Evolutionary conservation across 2,888 invertebrate species (phyloP), one percentile per base, ranked within the genome.

Genomic region (Chalcis sispes): DNA sequence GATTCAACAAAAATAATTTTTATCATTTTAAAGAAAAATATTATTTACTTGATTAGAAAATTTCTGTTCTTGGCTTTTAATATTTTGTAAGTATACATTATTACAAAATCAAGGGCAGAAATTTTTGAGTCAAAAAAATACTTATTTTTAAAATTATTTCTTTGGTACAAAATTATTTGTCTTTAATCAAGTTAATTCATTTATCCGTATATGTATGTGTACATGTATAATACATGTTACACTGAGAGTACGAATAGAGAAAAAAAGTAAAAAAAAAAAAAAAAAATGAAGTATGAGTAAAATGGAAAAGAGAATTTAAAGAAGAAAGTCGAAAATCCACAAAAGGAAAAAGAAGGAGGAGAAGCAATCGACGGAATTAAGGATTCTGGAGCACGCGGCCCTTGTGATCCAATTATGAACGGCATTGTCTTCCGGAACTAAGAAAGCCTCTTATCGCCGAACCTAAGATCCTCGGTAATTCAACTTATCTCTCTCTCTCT

Each of bases 321-420:
- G 18, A 20, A 56, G 23, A 72, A 62, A 4, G 32, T 69, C 48
- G 42, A 40, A 69, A 69, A 74, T 48, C 61, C 67, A 32, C 62
- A 56, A 65, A 64, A 40, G 54, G 66, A 18, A 48, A 40, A 27
- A 52, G 8, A 4, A 46, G 29, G 2, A 25, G 46, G 77, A 80
- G 81, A 82, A 83, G 79, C 83, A 82, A 83, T 83, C 83, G 83
- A 77, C 79, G 77, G 81, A 85, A 85, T 85, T 85, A 85, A 83
- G 83, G 82, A 85, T 85, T 84, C 84, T 80, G 80, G 79, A 83
- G 82, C 82, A 80, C 56, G 70, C 73, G 80, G 81, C 80, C 79
- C 83, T 84, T 83, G 81, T 83, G 83, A 85, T 84, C 84, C 84
- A 84, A 85, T 85, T 85, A 85, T 83, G 83, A 81, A 75, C 79